A percentile compares a stretch with the other conserved stretches of the same genome.
Conservation (phyloP, 2,113 vertebrate species). For the Okapia johnstoni region DNA sequence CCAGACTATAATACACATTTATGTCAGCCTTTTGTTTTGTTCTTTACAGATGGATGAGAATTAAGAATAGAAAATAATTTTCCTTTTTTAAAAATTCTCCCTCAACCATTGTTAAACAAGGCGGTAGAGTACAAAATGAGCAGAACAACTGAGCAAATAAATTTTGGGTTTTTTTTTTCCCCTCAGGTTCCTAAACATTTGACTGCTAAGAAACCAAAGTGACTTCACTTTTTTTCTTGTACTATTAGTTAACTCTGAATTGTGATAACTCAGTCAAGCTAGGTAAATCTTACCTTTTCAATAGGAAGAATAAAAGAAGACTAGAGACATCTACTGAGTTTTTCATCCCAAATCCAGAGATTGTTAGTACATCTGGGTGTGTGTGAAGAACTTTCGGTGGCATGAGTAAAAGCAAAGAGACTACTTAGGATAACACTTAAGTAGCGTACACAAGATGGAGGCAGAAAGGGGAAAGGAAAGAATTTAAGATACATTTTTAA, state of each 20-base stretch:
- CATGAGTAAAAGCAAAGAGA: background rate
- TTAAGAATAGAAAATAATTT: constrained; percentile 28
- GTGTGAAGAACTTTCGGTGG: background rate
- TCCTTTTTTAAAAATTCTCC: background rate
- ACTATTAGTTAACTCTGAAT: constrained; percentile 5
- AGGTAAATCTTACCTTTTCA: constrained; percentile 8
- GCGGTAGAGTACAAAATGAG: background rate
- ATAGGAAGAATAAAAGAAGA: background rate
- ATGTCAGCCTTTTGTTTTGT: constrained; percentile 39
- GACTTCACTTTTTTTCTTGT: background rate
- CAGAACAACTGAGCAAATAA: background rate
- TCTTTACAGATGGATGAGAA: constrained; percentile 32
- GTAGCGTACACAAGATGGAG: background rate
- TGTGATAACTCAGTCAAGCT: background rate
- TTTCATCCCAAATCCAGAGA: constrained; percentile 27
- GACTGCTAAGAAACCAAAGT: background rate
- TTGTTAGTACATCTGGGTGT: background rate
- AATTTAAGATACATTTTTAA: background rate
- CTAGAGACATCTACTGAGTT: background rate
- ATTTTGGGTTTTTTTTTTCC: background rate
- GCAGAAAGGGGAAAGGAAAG: background rate
- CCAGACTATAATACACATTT: background rate
- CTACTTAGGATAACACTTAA: background rate
- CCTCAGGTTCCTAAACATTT: background rate
- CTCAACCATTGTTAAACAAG: background rate